A percentile compares a stretch with the other conserved stretches of the same genome.
phyloP scores from a whole-genome alignment of 2,888 invertebrate species.

The Amblyjoppa fuscipennis region DNA sequence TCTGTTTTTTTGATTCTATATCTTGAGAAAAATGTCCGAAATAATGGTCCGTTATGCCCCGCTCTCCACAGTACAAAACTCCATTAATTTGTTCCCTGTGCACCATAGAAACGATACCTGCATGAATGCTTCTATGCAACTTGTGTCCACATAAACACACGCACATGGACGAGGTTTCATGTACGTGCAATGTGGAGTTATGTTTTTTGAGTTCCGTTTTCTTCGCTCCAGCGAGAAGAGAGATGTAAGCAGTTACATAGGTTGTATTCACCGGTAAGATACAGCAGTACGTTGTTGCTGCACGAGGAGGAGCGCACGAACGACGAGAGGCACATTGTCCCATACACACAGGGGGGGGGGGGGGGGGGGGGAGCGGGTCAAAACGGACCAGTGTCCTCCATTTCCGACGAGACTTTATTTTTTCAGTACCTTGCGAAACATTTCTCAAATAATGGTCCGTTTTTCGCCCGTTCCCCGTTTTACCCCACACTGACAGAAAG shows the following conservation, averaged over 20 bases:
- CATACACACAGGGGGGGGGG: not conserved
- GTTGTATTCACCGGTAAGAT: not conserved
- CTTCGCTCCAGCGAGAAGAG: not conserved
- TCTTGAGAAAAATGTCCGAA: too few species aligned
- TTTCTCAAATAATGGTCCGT: too few species aligned
- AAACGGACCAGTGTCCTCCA: too few species aligned
- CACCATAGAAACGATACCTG: not conserved
- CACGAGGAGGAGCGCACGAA: slow-evolving; percentile 7
- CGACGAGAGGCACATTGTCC: not conserved
- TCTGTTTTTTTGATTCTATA: too few species aligned
- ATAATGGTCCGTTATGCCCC: too few species aligned
- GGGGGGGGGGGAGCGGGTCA: too few species aligned
- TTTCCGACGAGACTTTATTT: too few species aligned
- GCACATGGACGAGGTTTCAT: not conserved
- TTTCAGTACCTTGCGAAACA: too few species aligned
- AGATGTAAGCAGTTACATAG: slow-evolving; percentile 6
- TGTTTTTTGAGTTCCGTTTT: slow-evolving; percentile 27
- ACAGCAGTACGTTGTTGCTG: not conserved
- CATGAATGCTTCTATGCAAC: not conserved
- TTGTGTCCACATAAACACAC: not conserved
- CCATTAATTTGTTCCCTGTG: not conserved
- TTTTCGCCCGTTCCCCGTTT: too few species aligned
- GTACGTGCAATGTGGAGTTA: not conserved
- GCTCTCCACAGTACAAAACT: not conserved
- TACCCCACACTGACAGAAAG: too few species aligned